phyloP scores from a whole-genome alignment of 2,888 invertebrate species.

The Sinhomidia bicolor region DNA sequence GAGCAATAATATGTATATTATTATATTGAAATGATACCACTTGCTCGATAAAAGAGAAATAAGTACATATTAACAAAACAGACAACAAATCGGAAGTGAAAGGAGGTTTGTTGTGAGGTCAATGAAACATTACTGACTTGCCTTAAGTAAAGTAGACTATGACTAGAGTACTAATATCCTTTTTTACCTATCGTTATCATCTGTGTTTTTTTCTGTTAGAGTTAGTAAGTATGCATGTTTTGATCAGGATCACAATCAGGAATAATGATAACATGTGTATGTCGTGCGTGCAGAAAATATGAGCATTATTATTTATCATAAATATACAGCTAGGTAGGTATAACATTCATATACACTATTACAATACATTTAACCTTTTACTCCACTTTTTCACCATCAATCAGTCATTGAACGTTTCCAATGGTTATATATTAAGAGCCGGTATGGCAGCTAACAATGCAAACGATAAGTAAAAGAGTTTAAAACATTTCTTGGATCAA shows the following conservation, averaged over 20 bases:
- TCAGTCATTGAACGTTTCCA: too few species aligned
- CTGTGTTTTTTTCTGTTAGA: not conserved
- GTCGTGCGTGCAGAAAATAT: not conserved
- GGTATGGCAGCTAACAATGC: too few species aligned
- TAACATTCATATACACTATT: not conserved
- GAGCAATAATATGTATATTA: too few species aligned
- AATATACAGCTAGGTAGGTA: not conserved
- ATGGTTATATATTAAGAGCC: too few species aligned
- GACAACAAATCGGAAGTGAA: conserved; percentile 44
- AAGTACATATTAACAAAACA: not conserved
- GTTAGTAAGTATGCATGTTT: not conserved
- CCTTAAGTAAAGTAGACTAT: conserved; percentile 11
- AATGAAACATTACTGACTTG: conserved; percentile 54
- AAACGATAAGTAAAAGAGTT: too few species aligned
- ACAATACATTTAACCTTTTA: too few species aligned
- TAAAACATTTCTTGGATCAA: too few species aligned
- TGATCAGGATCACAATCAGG: too few species aligned
- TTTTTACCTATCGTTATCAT: not conserved
- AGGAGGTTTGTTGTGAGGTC: conserved; percentile 44
- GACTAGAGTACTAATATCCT: too few species aligned
- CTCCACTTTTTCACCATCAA: too few species aligned
- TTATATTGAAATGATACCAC: too few species aligned
- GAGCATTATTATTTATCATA: not conserved
- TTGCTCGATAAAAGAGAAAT: not conserved
- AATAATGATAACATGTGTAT: not conserved